Percentiles rank a stretch among this genome's conserved stretches.
Evolutionary conservation across 1,140 invertebrate genomes (phyloP).

Genomic region (Drosophila nannoptera): DNA sequence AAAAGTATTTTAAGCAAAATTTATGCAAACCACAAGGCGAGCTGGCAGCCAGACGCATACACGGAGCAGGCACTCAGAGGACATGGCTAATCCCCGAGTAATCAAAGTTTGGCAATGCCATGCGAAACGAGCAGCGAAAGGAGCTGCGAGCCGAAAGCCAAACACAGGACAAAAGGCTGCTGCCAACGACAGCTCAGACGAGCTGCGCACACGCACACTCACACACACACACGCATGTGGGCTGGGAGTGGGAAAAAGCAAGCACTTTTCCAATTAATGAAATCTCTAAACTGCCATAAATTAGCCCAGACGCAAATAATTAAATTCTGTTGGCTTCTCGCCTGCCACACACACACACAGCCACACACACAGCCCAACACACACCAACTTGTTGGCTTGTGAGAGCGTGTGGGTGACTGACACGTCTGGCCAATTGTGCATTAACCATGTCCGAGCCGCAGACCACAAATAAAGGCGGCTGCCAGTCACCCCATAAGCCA

Average conservation of each 20-base stretch:
- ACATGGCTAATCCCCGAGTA: slow-evolving; percentile 72
- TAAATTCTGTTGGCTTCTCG: slow-evolving; percentile 68
- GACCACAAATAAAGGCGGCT: slow-evolving; percentile 60
- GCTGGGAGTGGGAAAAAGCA: slow-evolving; percentile 35
- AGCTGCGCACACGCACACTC: slow-evolving; percentile 35
- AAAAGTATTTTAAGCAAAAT: slow-evolving; percentile 77
- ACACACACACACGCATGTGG: slow-evolving; percentile 1
- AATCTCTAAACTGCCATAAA: slow-evolving; percentile 79
- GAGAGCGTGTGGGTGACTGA: slow-evolving; percentile 36
- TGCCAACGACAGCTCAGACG: slow-evolving; percentile 25
- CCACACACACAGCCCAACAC: slow-evolving; percentile 23
- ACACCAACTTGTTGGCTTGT: slow-evolving; percentile 63
- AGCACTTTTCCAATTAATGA: slow-evolving; percentile 79
- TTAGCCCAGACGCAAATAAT: slow-evolving; percentile 73
- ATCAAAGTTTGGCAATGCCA: slow-evolving; percentile 76
- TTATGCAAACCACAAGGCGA: slow-evolving; percentile 75
- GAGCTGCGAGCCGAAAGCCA: slow-evolving; percentile 47
- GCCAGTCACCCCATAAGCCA: slow-evolving; percentile 40
- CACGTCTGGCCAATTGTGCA: slow-evolving; percentile 56
- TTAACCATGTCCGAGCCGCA: slow-evolving; percentile 25
- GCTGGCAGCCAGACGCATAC: slow-evolving; percentile 46
- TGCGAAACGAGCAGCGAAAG: slow-evolving; percentile 45
- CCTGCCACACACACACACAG: slow-evolving; percentile 29
- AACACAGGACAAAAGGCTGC: slow-evolving; percentile 44
- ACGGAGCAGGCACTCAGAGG: slow-evolving; percentile 35